A percentile compares a stretch with the other conserved stretches of the same genome.
These are phyloP conservation scores for Schizopygopsis malacanthus DNA, from an alignment of 2,797 vertebrate species.

Conservation along the genomic window DNA sequence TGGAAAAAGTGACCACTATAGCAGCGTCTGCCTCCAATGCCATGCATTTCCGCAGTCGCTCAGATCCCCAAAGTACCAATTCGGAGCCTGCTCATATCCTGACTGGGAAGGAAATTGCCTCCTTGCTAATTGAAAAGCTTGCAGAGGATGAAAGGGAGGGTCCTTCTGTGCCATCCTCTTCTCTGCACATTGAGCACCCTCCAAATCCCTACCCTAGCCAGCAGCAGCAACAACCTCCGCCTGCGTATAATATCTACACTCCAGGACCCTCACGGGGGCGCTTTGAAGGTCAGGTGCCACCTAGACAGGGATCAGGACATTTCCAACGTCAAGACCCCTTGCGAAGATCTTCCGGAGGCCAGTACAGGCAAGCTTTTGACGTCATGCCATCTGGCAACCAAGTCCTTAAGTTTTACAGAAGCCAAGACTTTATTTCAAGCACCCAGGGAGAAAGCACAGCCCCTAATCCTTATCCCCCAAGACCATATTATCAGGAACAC, in stretches of 20 bases:
- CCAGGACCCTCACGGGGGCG: slow-evolving; percentile 56
- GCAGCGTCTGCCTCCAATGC: neutral
- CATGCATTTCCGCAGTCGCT: slow-evolving; percentile 62
- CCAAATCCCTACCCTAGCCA: slow-evolving; percentile 65
- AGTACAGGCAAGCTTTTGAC: slow-evolving; percentile 70
- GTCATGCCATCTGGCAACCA: slow-evolving; percentile 70
- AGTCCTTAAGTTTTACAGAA: slow-evolving; percentile 69
- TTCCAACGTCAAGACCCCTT: slow-evolving; percentile 65
- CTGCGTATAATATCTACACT: slow-evolving; percentile 66
- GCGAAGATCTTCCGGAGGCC: slow-evolving; percentile 64
- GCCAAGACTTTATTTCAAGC: slow-evolving; percentile 61
- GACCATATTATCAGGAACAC: slow-evolving; percentile 59
- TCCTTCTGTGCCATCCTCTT: slow-evolving; percentile 56
- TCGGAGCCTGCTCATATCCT: slow-evolving; percentile 44
- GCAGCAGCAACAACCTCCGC: slow-evolving; percentile 56
- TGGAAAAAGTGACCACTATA: slow-evolving; percentile 26
- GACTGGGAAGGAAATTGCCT: slow-evolving; percentile 69
- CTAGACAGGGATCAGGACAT: slow-evolving; percentile 39
- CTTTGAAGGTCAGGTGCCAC: slow-evolving; percentile 40
- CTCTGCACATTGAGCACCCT: slow-evolving; percentile 60
- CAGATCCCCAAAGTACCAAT: slow-evolving; percentile 62
- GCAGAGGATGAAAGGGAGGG: slow-evolving; percentile 65
- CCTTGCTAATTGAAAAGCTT: slow-evolving; percentile 67
- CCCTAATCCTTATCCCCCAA: slow-evolving; percentile 62
- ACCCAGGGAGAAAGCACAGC: slow-evolving; percentile 54